Conservation (phyloP, 2,888 invertebrate genomes). For the Drosophila eohydei region DNA sequence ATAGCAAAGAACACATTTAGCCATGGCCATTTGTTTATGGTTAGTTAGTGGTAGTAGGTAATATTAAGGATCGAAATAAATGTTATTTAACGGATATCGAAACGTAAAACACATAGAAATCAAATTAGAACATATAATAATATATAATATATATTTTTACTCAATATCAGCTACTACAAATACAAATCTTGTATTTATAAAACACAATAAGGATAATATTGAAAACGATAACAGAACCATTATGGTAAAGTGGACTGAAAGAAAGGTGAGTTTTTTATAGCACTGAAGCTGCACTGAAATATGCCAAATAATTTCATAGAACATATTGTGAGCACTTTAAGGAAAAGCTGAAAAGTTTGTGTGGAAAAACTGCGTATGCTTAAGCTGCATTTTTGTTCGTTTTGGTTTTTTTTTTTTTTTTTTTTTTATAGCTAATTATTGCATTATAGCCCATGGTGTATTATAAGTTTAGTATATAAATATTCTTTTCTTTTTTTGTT, state of each 20-base stretch:
- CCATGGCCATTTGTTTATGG: conserved; percentile 54
- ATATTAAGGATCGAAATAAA: conserved; percentile 46
- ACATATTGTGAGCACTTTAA: conserved; percentile 56
- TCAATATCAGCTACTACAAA: conserved; percentile 61
- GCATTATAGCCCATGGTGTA: conserved; percentile 56
- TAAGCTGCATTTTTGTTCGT: conserved; percentile 62
- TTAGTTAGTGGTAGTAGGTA: conserved; percentile 50
- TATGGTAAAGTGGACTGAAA: conserved; percentile 42
- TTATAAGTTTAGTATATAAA: conserved; percentile 32
- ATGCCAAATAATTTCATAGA: conserved; percentile 47
- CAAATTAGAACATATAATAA: conserved; percentile 29
- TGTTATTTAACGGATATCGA: conserved; percentile 14
- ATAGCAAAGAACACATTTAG: conserved; percentile 78
- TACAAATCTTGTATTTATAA: conserved; percentile 49
- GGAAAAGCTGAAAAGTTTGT: conserved; percentile 69
- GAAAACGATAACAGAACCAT: conserved; percentile 15
- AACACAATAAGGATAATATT: conserved; percentile 34
- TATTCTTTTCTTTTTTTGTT: conserved; percentile 10
- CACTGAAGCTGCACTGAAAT: conserved; percentile 65
- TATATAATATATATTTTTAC: conserved; percentile 25
- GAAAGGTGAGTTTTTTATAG: conserved; percentile 48
- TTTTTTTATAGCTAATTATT: conserved; percentile 63
- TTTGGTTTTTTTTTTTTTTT: conserved; percentile 24
- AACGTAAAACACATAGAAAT: conserved; percentile 47
- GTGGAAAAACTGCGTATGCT: conserved; percentile 69